Evolutionary conservation across 2,113 vertebrate species (phyloP).

Genomic region (Zosterops japonicus): DNA sequence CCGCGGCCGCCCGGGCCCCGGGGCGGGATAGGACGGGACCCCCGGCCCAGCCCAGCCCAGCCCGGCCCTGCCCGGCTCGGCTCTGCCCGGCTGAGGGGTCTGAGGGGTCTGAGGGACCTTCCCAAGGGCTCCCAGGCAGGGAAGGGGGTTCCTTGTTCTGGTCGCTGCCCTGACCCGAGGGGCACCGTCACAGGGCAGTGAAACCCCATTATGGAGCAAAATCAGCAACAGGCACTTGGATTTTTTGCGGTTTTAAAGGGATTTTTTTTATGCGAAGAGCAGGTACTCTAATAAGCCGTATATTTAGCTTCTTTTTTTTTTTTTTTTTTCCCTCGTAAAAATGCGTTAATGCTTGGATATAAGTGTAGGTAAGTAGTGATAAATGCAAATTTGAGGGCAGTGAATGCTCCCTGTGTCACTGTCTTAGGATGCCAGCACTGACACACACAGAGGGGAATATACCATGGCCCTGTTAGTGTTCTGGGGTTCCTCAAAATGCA

Average conservation of each 20-base stretch:
- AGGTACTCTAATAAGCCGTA: fast-evolving
- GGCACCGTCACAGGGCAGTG: background rate
- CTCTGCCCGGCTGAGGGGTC: fast-evolving
- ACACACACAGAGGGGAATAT: background rate
- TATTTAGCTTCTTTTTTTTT: background rate
- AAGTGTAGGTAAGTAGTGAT: background rate
- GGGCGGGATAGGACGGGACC: background rate
- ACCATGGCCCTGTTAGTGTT: background rate
- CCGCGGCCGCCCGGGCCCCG: background rate
- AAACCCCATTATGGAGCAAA: too few relatives aligned
- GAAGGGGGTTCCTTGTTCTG: fast-evolving
- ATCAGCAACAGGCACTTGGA: background rate
- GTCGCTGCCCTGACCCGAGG: fast-evolving
- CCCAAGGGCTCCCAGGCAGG: background rate
- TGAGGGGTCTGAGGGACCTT: background rate
- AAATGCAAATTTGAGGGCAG: background rate
- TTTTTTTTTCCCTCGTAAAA: background rate
- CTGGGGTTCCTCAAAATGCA: background rate
- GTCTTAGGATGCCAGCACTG: fast-evolving
- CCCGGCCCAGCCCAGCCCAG: too few relatives aligned
- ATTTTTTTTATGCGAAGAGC: background rate
- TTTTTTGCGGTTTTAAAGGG: too few relatives aligned
- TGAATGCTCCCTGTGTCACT: fast-evolving
- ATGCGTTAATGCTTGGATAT: fast-evolving
- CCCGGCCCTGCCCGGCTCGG: background rate